A percentile compares a stretch with the other conserved stretches of the same genome.
These are phyloP conservation scores for Monodelphis domestica DNA, from an alignment of 2,797 vertebrate species.

Conservation along the genomic window DNA sequence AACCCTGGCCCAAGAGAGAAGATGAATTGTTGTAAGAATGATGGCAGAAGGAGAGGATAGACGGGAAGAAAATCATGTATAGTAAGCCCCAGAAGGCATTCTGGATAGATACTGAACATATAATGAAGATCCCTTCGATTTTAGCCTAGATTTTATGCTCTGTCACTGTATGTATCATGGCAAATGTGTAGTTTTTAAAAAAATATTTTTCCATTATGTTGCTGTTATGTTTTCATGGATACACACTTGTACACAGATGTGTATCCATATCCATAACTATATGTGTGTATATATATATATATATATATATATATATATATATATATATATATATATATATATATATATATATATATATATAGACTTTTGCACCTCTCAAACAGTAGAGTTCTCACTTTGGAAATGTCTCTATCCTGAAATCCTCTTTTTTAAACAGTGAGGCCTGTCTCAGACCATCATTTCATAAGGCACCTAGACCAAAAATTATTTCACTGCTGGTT, in stretches of 20 bases:
- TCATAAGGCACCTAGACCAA: background rate
- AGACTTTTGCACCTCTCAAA: background rate
- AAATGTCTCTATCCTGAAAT: background rate
- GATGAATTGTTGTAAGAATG: background rate
- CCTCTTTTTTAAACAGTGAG: background rate
- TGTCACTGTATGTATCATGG: background rate
- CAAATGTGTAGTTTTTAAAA: background rate
- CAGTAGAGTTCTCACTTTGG: background rate
- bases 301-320: no score
- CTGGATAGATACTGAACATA: background rate
- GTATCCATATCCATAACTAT: background rate
- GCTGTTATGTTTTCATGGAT: background rate
- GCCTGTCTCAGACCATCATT: background rate
- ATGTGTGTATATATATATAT: background rate
- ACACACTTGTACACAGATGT: background rate
- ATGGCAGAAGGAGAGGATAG: background rate
- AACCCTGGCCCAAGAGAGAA: background rate
- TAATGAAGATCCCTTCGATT: background rate
- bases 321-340: background rate
- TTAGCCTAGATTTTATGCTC: background rate
- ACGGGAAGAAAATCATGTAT: background rate
- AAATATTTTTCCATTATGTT: background rate
- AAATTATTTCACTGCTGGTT: background rate
- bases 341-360: background rate
- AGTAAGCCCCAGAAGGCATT: background rate